Conservation (phyloP, 2,797 vertebrate genomes). For the Poeciliopsis gracilis region DNA sequence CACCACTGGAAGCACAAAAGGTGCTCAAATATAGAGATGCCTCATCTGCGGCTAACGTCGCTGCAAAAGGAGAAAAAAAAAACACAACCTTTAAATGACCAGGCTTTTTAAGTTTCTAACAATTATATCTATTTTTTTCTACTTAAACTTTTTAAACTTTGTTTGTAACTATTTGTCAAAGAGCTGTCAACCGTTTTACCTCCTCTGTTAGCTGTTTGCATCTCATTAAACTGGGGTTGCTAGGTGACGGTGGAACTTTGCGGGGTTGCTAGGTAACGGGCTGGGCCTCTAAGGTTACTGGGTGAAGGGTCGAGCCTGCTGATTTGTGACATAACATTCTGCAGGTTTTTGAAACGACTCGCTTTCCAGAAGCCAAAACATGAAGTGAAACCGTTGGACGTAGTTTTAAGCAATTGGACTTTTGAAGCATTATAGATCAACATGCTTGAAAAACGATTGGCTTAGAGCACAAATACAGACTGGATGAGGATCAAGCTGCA, state of each 20-base stretch:
- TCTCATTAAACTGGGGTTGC: too few relatives aligned
- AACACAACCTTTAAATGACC: background rate
- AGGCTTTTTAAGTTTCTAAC: background rate
- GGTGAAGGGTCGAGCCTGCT: too few relatives aligned
- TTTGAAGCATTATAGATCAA: too few relatives aligned
- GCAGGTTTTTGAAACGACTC: too few relatives aligned
- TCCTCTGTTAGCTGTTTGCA: background rate
- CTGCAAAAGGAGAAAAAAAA: background rate
- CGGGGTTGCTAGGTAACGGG: too few relatives aligned
- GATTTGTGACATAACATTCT: too few relatives aligned
- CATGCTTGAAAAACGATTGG: background rate
- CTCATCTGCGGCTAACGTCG: background rate
- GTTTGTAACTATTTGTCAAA: background rate
- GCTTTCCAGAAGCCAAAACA: too few relatives aligned
- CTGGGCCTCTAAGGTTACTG: too few relatives aligned
- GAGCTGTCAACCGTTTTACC: too few relatives aligned
- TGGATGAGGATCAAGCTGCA: background rate
- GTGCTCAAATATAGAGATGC: conserved; percentile 19
- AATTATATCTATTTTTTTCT: background rate
- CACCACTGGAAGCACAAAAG: conserved; percentile 7
- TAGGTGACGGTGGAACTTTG: too few relatives aligned
- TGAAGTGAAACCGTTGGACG: too few relatives aligned
- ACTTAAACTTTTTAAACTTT: background rate
- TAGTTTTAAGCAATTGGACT: too few relatives aligned
- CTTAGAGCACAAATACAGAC: background rate